phyloP scores from a whole-genome alignment of 1,140 invertebrate species.

The Dryas iulia region DNA sequence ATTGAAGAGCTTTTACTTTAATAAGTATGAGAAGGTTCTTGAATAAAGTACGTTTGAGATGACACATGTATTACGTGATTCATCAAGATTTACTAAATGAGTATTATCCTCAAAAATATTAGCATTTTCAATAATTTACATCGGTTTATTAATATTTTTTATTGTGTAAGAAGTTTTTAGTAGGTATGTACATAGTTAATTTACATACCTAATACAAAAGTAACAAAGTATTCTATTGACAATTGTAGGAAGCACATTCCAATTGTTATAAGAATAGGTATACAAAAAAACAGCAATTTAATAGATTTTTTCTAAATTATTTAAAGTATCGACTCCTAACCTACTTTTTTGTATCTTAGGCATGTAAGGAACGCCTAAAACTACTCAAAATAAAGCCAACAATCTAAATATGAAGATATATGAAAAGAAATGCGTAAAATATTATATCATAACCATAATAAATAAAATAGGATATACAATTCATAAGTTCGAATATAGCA shows the following conservation, averaged over 20 bases:
- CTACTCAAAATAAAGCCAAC: too few relatives aligned
- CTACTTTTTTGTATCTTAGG: too few relatives aligned
- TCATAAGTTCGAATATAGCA: not conserved
- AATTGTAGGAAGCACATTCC: too few relatives aligned
- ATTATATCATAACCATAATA: not conserved
- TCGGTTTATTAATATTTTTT: not conserved
- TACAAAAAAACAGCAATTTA: too few relatives aligned
- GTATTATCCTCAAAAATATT: not conserved
- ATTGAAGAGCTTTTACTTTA: conserved; percentile 12
- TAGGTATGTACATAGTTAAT: too few relatives aligned
- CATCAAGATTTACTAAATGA: not conserved
- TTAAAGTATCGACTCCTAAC: too few relatives aligned
- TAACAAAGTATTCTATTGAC: not conserved
- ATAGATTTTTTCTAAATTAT: too few relatives aligned
- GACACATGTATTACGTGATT: not conserved
- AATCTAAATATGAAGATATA: too few relatives aligned
- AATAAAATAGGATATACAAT: not conserved
- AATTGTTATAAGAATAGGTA: too few relatives aligned
- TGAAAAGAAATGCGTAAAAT: not conserved
- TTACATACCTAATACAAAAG: not conserved
- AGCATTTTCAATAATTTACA: not conserved
- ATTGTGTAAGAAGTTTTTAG: not conserved
- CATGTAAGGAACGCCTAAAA: too few relatives aligned
- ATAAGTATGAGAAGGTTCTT: conserved; percentile 8
- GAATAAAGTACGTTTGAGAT: not conserved